Base-by-base conservation (phyloP, 2,888 invertebrate species). In the Zaprionus obscuricornis region DNA sequence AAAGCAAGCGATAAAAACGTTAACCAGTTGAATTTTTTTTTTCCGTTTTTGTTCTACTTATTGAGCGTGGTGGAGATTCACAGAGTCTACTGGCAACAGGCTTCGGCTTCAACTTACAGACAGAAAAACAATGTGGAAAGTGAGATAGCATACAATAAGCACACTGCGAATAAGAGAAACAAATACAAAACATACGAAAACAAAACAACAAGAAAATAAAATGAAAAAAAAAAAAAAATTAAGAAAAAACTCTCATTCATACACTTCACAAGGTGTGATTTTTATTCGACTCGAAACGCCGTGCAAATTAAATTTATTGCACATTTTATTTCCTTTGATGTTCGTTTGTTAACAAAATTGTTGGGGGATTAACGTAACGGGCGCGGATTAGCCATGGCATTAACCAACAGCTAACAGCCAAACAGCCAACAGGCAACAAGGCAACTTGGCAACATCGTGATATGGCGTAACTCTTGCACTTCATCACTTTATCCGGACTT, bases 271-370 rank as follows among this genome's bases (percentile, higher is more conserved):
- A 60, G 62, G 66, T 73, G 69, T 73, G 66, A 66, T 65, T 73
- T 64, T 73, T 60, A 56, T 64, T 68, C 62, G 39, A 55, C 60
- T 66, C 39, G 57, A 31, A 29, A 40, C 62, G 58, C 66, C 66
- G 64, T 63, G 77, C 55, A 77, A 84, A 84, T 77, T 64, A 87
- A 88, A 88, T 88, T 88, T 88, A 88, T 88, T 83, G 85, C 87
- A 76, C 87, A 77, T 88, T 88, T 88, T 88, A 88, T 87, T 88
- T 87, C 79, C 81, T 83, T 87, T 86, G 87, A 87, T 87, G 87
- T 87, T 84, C 73, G 78, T 76, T 77, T 84, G 83, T 79, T 82
- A 82, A 82, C 83, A 69, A 85, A 82, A 85, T 78, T 69, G 85
- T 75, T 70, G 37, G 64, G 66, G 75, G 75, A 83, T 82, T 85